These are phyloP conservation scores for Philonicus albiceps DNA, from an alignment of 2,888 invertebrate genomes.

Conservation along the genomic window DNA sequence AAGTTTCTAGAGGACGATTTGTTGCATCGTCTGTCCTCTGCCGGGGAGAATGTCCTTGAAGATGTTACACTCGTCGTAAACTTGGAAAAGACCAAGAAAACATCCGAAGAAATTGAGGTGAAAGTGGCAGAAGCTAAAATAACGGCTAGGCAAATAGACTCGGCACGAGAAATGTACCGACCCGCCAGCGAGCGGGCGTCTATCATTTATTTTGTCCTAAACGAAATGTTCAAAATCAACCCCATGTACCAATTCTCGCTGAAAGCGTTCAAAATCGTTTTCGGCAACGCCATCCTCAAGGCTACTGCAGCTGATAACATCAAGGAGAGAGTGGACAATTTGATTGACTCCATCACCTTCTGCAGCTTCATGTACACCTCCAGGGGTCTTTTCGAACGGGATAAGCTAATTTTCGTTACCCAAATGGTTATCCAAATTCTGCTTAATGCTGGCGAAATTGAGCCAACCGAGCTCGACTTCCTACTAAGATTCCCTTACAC, in stretches of 20 bases:
- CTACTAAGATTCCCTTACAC: slow-evolving; percentile 83
- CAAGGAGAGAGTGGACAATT: slow-evolving; percentile 74
- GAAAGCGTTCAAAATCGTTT: slow-evolving; percentile 92
- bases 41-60: slow-evolving; percentile 89
- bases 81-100: slow-evolving; percentile 91
- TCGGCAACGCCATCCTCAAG: slow-evolving; percentile 76
- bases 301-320: slow-evolving; percentile 76
- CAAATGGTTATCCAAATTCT: slow-evolving; percentile 83
- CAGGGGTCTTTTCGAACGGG: slow-evolving; percentile 88
- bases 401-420: slow-evolving; percentile 89
- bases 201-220: slow-evolving; percentile 90
- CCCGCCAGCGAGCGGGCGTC: slow-evolving; percentile 88
- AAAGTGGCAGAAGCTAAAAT: slow-evolving; percentile 88
- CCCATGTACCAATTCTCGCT: slow-evolving; percentile 95
- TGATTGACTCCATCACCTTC: slow-evolving; percentile 88
- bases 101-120: slow-evolving; percentile 86
- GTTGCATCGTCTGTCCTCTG: slow-evolving; percentile 83
- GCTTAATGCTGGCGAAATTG: slow-evolving; percentile 70
- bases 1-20: slow-evolving; percentile 93
- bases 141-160: slow-evolving; percentile 88
- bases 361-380: slow-evolving; percentile 88
- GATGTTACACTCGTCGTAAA: slow-evolving; percentile 91
- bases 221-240: slow-evolving; percentile 90
- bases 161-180: slow-evolving; percentile 87
- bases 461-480: slow-evolving; percentile 82